Evolutionary conservation across 2,888 invertebrate genomes (phyloP).

Genomic region (Plagiodera versicolora): DNA sequence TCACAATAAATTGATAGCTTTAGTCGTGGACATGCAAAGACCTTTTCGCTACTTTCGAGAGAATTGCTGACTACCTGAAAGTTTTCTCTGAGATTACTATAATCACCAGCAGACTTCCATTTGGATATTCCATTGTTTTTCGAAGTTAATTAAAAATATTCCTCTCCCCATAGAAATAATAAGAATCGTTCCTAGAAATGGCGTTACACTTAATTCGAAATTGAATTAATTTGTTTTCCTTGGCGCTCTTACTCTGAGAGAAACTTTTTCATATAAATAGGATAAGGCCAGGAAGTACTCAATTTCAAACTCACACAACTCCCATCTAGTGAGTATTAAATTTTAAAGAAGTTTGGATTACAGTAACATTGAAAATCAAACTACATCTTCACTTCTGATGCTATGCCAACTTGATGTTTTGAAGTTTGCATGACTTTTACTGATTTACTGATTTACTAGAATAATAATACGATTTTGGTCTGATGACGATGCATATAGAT

Average conservation of each 20-base stretch:
- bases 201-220: neutral
- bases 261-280: neutral
- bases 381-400: too few species aligned
- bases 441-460: too few species aligned
- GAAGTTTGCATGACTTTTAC: too few species aligned
- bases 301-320: constrained; percentile 24
- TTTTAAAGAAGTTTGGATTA: constrained; percentile 25
- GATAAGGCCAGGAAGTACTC: constrained; percentile 15
- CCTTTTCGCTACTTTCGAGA: too few species aligned
- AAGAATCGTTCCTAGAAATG: neutral
- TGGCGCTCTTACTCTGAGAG: neutral
- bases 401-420: too few species aligned
- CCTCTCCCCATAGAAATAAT: neutral
- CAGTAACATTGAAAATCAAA: too few species aligned
- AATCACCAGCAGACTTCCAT: neutral
- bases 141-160: neutral
- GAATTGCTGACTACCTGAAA: too few species aligned
- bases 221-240: neutral
- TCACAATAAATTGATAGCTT: too few species aligned
- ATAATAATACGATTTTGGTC: too few species aligned
- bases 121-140: neutral
- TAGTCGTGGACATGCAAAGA: too few species aligned
- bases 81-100: neutral
- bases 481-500: too few species aligned
- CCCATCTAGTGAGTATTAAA: constrained; percentile 19